Evolutionary conservation across 2,888 invertebrate genomes (phyloP), one percentile per base, ranked within the genome.

Genomic region (Dasysyrphus tricinctus): DNA sequence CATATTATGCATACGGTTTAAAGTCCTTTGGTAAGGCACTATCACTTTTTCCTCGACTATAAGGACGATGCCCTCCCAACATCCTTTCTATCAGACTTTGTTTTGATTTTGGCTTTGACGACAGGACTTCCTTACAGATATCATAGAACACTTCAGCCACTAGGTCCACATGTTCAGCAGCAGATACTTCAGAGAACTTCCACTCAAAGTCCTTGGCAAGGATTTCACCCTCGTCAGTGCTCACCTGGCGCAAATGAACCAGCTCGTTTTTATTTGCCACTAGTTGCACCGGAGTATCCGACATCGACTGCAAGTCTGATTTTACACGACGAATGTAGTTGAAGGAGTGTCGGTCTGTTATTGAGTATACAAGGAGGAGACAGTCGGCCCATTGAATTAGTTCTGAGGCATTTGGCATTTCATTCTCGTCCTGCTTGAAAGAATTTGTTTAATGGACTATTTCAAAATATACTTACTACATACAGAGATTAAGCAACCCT

Each of bases 251-350:
- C 88, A 98, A 93, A 92, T 98, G 97, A 87, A 97, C 96, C 97
- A 98, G 96, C 90, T 98, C 98, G 29, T 96, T 96, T 93, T 98
- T 98, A 91, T 98, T 98, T 51, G 96, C 97, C 39, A 97, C 96
- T n/a, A 98, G 94, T n/a, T 96, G 95, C 44, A 97, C 94, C 0
- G 97, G 97, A 83, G 96, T 95, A 88, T 96, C 32, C 6, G 32
- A 32, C 32, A 6, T 96, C 0, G 95, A 94, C 91, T 94, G 96
- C 82, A 95, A 93, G 89, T 94, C 94, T 90, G 93, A 95, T 91
- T 96, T 96, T 47, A 96, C 95, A 74, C 95, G 94, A 47, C 96
- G 94, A 76, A 97, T 95, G 91, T 96, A 97, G 92, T 96, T 96
- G 93, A 98, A 97, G 34, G 97, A 97, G 88, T 94, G 94, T 65